Evolutionary conservation across 2,797 vertebrate species (phyloP).

Genomic region (Coregonus suidteri): DNA sequence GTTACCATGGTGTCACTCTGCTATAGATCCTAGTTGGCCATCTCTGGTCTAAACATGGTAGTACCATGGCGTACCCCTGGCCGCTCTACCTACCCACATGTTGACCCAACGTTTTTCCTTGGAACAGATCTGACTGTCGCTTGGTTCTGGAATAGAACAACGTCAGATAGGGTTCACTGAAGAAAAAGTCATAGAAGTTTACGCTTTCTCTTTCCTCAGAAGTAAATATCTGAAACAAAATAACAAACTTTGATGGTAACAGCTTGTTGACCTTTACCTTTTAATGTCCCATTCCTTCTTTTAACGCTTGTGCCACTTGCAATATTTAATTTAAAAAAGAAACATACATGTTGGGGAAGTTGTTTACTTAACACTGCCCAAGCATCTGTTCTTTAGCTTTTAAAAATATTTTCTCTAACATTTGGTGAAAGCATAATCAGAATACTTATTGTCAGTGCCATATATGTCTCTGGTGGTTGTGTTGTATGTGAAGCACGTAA

Average conservation of each 20-base stretch:
- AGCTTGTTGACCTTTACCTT: not conserved
- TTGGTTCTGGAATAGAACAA: not conserved
- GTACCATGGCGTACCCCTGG: not conserved
- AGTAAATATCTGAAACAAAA: not conserved
- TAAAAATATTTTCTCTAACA: no score
- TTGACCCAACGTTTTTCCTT: not conserved
- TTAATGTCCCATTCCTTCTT: not conserved
- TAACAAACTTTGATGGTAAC: not conserved
- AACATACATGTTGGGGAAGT: not conserved
- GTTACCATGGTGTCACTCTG: no score
- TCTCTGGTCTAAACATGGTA: no score
- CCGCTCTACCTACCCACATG: not conserved
- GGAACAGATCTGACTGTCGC: not conserved
- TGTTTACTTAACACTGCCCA: no score
- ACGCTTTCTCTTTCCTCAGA: not conserved
- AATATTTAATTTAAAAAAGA: not conserved
- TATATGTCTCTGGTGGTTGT: no score
- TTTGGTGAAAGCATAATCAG: no score
- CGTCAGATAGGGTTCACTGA: not conserved
- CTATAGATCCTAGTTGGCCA: no score
- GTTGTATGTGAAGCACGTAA: not conserved
- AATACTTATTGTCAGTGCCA: no score
- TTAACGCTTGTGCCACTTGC: not conserved
- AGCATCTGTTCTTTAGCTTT: no score
- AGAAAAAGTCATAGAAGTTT: not conserved